Conservation (phyloP, 1,140 invertebrate genomes). For the Neoseiulus cucumeris region DNA sequence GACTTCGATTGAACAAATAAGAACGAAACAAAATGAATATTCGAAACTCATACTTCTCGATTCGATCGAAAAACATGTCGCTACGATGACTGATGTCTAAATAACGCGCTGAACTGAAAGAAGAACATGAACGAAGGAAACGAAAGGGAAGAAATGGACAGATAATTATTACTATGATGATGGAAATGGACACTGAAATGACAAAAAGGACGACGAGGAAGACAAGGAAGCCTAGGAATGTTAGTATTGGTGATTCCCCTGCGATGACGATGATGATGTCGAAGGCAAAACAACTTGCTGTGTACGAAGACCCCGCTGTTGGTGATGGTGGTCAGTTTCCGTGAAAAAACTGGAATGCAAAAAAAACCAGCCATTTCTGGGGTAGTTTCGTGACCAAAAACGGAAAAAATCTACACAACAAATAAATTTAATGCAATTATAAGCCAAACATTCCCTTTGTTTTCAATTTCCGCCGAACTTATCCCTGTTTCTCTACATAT, state of each 20-base stretch:
- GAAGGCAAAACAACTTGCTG: neutral
- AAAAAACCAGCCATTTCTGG: no score
- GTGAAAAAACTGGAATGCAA: no score
- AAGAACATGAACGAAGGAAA: neutral
- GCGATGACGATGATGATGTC: neutral
- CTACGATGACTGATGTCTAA: neutral
- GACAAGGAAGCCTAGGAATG: neutral
- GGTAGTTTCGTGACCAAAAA: no score
- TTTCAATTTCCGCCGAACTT: neutral
- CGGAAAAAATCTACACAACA: neutral
- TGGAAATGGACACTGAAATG: neutral
- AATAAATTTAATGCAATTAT: constrained; percentile 12
- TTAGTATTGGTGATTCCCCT: neutral
- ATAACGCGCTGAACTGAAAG: neutral
- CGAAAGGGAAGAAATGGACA: neutral
- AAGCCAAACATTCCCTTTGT: neutral
- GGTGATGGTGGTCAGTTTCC: neutral
- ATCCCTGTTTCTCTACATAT: no score
- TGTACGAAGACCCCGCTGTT: neutral
- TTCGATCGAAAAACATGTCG: no score
- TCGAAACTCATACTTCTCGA: no score
- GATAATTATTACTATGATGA: neutral
- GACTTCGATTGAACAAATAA: no score
- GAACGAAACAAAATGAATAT: no score
- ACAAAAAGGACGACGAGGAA: neutral